These are phyloP conservation scores for Gymnopithys bicolor DNA, from an alignment of 2,797 vertebrate species.

Conservation along the genomic window DNA sequence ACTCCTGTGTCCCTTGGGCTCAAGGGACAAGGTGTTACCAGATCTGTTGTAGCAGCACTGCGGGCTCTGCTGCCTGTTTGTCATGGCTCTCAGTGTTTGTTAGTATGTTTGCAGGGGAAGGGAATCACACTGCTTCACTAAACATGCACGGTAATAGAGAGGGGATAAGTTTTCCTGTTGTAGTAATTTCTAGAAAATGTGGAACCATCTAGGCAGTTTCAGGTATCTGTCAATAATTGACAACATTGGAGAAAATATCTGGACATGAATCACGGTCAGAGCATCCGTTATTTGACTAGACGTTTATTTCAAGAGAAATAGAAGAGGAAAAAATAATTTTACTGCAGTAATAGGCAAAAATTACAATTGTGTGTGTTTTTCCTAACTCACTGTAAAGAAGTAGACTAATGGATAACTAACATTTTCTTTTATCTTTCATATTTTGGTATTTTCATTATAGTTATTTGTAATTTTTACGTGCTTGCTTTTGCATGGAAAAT, in stretches of 20 bases:
- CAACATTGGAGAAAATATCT: not conserved
- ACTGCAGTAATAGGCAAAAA: not conserved
- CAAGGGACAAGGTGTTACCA: not conserved
- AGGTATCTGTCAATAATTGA: not conserved
- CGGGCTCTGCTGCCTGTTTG: conserved; percentile 4
- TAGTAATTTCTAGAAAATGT: not conserved
- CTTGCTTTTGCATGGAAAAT: conserved; percentile 6
- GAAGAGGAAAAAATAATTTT: not conserved
- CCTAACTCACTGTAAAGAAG: not conserved
- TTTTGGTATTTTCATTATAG: conserved; percentile 19
- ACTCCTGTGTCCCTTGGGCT: not conserved
- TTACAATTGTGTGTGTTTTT: not conserved
- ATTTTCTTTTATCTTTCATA: not conserved
- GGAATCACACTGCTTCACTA: not conserved
- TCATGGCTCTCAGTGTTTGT: not conserved
- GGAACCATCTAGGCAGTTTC: not conserved
- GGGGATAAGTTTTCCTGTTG: not conserved
- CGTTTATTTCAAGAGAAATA: not conserved
- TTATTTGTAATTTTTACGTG: not conserved
- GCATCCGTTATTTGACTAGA: not conserved
- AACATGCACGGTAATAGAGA: not conserved
- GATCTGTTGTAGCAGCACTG: not conserved
- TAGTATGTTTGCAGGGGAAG: not conserved
- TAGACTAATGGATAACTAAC: not conserved
- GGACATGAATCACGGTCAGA: not conserved